Base-by-base conservation (phyloP, 2,797 vertebrate species). In the Falco naumanni region DNA sequence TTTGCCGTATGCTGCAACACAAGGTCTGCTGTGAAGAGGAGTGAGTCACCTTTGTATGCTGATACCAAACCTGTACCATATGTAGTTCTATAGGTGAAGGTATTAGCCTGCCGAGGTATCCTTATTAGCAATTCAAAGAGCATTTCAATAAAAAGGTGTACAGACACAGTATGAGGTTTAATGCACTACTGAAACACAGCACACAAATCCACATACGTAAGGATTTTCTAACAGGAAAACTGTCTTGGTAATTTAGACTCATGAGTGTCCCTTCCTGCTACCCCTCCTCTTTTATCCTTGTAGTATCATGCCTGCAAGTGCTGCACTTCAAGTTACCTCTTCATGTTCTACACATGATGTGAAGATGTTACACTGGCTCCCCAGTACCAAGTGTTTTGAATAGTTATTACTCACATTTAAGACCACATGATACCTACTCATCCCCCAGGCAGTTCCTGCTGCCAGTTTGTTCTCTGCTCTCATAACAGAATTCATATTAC, bases 11-110 rank as follows among this genome's bases (percentile, higher is more conserved):
- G 13, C 69, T 72, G 8, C 54, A 92, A 47, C 84, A 60, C 69
- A 68, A 77, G 45, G n/a, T 87, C 80, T 86, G 16, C 47, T 96
- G 79, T 89, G 68, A 93, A 93, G 29, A 91, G 25, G 26, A 83
- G 45, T 45, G 54, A 92, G 57, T 85, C 60, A 64, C 54, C 53
- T 87, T 79, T 79, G 28, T 64, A 57, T 48, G 39, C 51, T 93
- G 71, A 70, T 76, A 90, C 28, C 68, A 91, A 63, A 72, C n/a
- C 34, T 60, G 22, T 82, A 39, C 50, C 22, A 20, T 41, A 33
- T 29, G 13, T 65, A 81, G 39, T 53, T 87, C 60, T 79, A 33
- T 25, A 81, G n/a, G 45, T 59, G 60, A 86, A 95, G 33, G 25
- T n/a, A 47, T 77, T 84, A 33, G 37, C 56, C 63, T 83, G 17